These are phyloP conservation scores for Cephalopachus bancanus DNA, from an alignment of 2,797 vertebrate species.

Conservation along the genomic window DNA sequence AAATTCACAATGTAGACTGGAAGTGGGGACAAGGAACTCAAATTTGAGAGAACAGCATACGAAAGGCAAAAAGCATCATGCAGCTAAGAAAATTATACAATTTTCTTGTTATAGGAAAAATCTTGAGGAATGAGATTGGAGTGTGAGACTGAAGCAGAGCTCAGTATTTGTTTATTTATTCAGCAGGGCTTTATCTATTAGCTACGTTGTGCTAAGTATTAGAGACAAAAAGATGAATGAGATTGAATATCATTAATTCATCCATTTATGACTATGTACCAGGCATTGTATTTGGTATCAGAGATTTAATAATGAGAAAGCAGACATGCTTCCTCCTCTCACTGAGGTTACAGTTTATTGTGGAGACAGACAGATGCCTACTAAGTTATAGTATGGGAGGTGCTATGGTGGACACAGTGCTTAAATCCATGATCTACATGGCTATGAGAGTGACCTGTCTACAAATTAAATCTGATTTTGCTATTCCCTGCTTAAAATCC, in stretches of 20 bases:
- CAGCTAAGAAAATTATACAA: background rate
- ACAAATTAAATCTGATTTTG: background rate
- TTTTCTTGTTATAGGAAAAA: background rate
- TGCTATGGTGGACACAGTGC: background rate
- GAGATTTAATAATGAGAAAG: background rate
- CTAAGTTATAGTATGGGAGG: background rate
- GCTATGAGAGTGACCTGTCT: background rate
- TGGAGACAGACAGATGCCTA: background rate
- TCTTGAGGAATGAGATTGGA: background rate
- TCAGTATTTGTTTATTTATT: conserved; percentile 43
- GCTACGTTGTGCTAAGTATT: background rate
- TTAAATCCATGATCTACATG: background rate
- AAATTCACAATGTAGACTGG: background rate
- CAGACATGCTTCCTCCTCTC: background rate
- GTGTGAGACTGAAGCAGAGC: background rate
- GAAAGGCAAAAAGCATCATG: background rate
- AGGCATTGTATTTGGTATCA: background rate
- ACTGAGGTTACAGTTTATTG: background rate
- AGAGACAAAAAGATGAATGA: conserved; percentile 25
- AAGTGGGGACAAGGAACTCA: background rate
- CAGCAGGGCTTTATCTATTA: background rate
- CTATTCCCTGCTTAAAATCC: conserved; percentile 16
- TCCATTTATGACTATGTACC: background rate
- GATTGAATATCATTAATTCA: background rate
- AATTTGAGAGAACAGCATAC: background rate